Evolutionary conservation across 2,888 invertebrate genomes (phyloP), one percentile per base, ranked within the genome.

Genomic region (Neoitamus cyanurus): DNA sequence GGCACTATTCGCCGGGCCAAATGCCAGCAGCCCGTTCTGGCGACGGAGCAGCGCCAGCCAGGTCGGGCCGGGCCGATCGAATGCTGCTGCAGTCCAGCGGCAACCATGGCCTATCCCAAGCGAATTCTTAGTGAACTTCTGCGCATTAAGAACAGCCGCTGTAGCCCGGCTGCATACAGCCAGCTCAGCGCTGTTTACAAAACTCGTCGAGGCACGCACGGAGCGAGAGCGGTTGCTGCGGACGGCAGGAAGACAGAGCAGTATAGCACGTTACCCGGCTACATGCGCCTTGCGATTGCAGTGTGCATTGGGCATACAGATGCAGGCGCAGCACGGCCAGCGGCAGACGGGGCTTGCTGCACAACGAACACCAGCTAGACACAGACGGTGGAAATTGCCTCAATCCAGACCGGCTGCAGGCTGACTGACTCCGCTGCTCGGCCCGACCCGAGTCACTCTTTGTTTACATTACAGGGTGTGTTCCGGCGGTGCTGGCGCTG

Each of bases 81-180:
- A 15, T 58, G 37, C 37, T 37, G 20, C 58, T 68, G n/a, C 36
- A 80, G n/a, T 80, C 80, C 15, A 30, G 58, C 42, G 6, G 36
- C 80, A 28, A 7, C 36, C 77, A 80, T 84, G 58, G 75, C 84
- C 85, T 85, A 82, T 46, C 85, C 82, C 85, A 85, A 85, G 34
- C 36, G 20, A 73, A 84, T 68, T 84, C 48, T 31, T 37, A 69
- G 73, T 85, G 85, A 80, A 82, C 84, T 85, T 68, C 85, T 84
- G 85, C 85, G 85, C 85, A 80, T 36, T 80, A 13, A 73, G 36
- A 73, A 72, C 31, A 31, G 3, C 9, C 15, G 15, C 28, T 75
- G 75, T 28, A 36, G 36, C 13, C 42, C 58, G 48, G n/a, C 11
- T 77, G 46, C 31, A 77, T 11, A 46, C 48, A 28, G n/a, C 11